Evolutionary conservation across 1,140 invertebrate species (phyloP).

Genomic region (Drosophila kohkoa): DNA sequence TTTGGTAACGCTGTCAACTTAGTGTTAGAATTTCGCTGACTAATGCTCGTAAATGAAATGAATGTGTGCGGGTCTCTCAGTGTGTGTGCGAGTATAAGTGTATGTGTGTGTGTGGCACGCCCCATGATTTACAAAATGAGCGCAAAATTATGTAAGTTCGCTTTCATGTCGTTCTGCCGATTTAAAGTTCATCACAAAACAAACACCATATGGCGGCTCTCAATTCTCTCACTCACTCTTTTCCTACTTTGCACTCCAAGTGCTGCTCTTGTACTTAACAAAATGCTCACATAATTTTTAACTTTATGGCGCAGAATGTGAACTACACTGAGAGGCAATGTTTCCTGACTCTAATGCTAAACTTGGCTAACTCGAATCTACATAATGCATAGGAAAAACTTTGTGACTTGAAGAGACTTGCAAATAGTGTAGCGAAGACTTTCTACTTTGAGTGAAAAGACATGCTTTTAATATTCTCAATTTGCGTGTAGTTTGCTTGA

Average conservation of each 20-base stretch:
- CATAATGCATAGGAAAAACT: conserved; percentile 3
- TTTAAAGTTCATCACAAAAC: conserved; percentile 12
- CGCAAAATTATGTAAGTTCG: conserved; percentile 4
- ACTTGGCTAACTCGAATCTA: conserved; percentile 3
- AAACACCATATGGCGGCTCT: conserved; percentile 3
- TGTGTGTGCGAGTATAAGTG: conserved; percentile 25
- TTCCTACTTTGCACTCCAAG: not conserved
- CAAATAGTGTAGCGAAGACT: not conserved
- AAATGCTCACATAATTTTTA: conserved; percentile 3
- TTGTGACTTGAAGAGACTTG: not conserved
- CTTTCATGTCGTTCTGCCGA: conserved; percentile 1
- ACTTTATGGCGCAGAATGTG: not conserved
- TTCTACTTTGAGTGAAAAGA: not conserved
- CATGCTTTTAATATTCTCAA: conserved; percentile 4
- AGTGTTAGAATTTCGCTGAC: conserved; percentile 58
- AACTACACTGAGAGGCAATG: not conserved
- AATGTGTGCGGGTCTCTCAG: conserved; percentile 3
- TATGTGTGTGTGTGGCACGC: conserved; percentile 29
- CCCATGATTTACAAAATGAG: conserved; percentile 18
- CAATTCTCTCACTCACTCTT: not conserved
- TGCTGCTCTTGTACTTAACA: not conserved
- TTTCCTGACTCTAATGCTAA: not conserved
- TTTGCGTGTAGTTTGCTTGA: not conserved
- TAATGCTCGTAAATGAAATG: conserved; percentile 34
- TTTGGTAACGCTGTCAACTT: conserved; percentile 47